phyloP scores from a whole-genome alignment of 2,888 invertebrate species.

The Heteromurus nitidus region DNA sequence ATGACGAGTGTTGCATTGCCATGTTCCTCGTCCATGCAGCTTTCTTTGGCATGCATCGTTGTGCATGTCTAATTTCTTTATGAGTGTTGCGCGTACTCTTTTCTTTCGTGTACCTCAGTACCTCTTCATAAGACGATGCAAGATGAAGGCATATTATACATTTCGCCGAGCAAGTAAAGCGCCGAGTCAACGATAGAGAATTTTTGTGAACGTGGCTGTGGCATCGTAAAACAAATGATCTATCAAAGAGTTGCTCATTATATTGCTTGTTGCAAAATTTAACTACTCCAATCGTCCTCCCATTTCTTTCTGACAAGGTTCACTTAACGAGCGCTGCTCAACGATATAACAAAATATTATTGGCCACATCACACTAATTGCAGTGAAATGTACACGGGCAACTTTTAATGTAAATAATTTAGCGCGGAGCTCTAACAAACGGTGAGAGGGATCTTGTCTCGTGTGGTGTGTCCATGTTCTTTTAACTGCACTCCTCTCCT shows the following conservation, averaged over 20 bases:
- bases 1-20: too few relatives aligned
- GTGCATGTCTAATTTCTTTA: conserved; percentile 45
- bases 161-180: too few relatives aligned
- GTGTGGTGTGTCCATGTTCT: background rate
- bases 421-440: conserved; percentile 36
- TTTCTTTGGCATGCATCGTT: conserved; percentile 16
- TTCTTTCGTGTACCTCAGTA: too few relatives aligned
- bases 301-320: conserved; percentile 44
- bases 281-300: conserved; percentile 47
- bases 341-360: conserved; percentile 17
- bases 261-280: conserved; percentile 42
- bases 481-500: background rate
- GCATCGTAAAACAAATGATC: conserved; percentile 53
- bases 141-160: too few relatives aligned
- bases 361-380: conserved; percentile 55
- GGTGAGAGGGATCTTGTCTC: too few relatives aligned
- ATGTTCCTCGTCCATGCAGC: too few relatives aligned
- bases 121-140: too few relatives aligned
- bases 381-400: conserved; percentile 46
- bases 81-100: conserved; percentile 6
- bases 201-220: background rate
- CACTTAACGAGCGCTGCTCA: conserved; percentile 19
- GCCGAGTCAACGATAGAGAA: conserved; percentile 14
- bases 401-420: conserved; percentile 38
- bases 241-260: conserved; percentile 49